Evolutionary conservation across 2,113 vertebrate genomes (phyloP).

Genomic region (Rallus limicola): DNA sequence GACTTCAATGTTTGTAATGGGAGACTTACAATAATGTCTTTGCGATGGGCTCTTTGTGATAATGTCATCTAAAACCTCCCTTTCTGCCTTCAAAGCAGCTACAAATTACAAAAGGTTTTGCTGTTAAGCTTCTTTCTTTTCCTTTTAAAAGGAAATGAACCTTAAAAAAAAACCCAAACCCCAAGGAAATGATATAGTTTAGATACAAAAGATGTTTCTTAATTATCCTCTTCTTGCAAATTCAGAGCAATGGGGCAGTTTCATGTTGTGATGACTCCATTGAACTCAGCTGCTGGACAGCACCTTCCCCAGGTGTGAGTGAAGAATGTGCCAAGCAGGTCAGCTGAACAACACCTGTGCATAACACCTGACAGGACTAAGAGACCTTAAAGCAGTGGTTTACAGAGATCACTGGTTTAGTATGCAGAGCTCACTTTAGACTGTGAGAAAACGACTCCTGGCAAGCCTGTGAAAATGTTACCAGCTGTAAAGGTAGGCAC

Average conservation of each 20-base stretch:
- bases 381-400: not conserved
- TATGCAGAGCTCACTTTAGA: not conserved
- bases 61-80: not conserved
- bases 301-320: not conserved
- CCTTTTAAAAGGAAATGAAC: not conserved
- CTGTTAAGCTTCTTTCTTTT: not conserved
- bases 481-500: not conserved
- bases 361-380: not conserved
- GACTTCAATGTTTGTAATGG: not conserved
- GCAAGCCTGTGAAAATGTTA: not conserved
- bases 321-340: not conserved
- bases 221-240: not conserved
- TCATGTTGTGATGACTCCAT: too few relatives aligned
- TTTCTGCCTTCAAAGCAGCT: not conserved
- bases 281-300: not conserved
- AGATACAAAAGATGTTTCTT: not conserved
- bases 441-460: not conserved
- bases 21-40: not conserved
- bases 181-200: not conserved
- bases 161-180: not conserved
- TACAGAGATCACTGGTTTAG: fast-evolving
- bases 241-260: not conserved
- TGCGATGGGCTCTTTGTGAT: not conserved
- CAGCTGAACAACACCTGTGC: not conserved
- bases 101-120: not conserved